These are phyloP conservation scores for Cricetomys ansorgei DNA, from an alignment of 2,113 vertebrate genomes.

Conservation along the genomic window DNA sequence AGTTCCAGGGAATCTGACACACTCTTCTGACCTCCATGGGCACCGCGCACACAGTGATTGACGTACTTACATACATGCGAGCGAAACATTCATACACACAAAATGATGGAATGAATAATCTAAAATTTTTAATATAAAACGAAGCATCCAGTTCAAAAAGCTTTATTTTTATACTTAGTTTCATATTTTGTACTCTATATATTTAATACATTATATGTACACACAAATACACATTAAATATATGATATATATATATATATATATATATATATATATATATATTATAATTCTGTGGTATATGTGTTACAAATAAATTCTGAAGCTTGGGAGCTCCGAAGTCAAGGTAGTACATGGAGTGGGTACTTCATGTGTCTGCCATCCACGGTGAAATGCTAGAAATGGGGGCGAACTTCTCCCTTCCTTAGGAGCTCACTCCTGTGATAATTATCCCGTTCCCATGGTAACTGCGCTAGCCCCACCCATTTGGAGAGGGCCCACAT, in stretches of 20 bases:
- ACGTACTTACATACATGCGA: neutral
- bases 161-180: constrained; percentile 5
- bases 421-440: neutral
- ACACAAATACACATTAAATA: neutral
- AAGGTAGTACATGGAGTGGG: neutral
- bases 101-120: neutral
- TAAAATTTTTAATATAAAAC: neutral
- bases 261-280: neutral
- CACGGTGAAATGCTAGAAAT: neutral
- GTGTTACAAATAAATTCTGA: neutral
- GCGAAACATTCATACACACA: neutral
- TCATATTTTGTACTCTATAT: neutral
- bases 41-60: neutral
- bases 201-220: no score
- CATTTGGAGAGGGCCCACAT: no score
- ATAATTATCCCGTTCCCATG: neutral
- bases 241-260: neutral
- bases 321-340: neutral
- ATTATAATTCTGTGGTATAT: neutral
- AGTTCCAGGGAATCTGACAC: neutral
- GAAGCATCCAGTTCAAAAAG: neutral
- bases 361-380: neutral
- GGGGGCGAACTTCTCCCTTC: neutral
- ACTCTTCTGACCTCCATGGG: neutral
- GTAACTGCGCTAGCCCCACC: neutral